phyloP scores from a whole-genome alignment of 30 jellyfish, hydroid and myxozoan species.

The Aurelia aurita complex sp. Pacific region DNA sequence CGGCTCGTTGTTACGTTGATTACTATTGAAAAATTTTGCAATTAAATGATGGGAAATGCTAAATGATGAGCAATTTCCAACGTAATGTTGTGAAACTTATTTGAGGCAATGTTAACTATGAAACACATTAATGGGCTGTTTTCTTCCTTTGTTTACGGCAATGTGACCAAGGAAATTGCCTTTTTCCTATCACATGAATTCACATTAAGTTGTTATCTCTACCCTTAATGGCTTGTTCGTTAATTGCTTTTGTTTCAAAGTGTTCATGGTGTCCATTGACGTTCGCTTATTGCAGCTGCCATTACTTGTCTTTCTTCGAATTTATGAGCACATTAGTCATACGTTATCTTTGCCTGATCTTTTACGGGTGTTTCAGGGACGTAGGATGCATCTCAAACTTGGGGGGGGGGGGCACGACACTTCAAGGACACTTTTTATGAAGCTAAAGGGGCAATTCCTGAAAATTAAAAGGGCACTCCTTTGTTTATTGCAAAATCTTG shows the following conservation, averaged over 20 bases:
- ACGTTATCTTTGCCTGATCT: too few species aligned
- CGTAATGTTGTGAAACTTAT: slow-evolving; percentile 33
- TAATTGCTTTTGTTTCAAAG: slow-evolving; percentile 28
- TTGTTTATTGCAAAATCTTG: too few species aligned
- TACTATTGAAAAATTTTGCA: background rate
- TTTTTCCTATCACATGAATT: slow-evolving; percentile 17
- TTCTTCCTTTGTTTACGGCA: slow-evolving; percentile 29
- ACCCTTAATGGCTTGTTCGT: background rate
- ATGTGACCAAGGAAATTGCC: slow-evolving; percentile 29
- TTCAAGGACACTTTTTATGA: too few species aligned
- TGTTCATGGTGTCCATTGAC: background rate
- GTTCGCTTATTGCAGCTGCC: too few species aligned
- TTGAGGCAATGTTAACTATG: slow-evolving; percentile 18
- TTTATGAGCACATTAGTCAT: too few species aligned
- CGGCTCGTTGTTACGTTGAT: too few species aligned
- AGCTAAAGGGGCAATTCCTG: too few species aligned
- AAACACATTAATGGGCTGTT: slow-evolving; percentile 14
- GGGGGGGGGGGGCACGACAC: too few species aligned
- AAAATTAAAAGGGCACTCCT: too few species aligned
- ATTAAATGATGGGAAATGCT: background rate
- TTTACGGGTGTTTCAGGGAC: too few species aligned
- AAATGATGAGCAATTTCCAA: slow-evolving; percentile 28
- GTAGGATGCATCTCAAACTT: too few species aligned
- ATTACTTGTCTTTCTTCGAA: too few species aligned
- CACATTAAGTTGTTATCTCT: slow-evolving; percentile 14